These are phyloP conservation scores for Scolopax rusticola DNA, from an alignment of 2,797 vertebrate species.

Conservation along the genomic window DNA sequence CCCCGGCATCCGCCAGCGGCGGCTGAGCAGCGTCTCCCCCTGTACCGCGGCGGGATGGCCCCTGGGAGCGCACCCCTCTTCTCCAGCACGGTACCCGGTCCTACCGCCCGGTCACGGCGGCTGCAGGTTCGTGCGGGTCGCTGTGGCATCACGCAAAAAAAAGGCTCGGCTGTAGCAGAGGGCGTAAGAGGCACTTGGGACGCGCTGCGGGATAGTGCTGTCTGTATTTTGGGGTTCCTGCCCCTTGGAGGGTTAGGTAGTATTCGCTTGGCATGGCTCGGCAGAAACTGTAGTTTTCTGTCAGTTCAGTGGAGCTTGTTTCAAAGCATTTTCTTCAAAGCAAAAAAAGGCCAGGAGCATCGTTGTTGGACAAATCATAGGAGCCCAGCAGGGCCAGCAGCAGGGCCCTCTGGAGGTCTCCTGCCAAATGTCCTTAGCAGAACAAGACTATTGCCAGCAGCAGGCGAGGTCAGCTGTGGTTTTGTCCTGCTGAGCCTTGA, in stretches of 20 bases:
- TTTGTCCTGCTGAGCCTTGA: neutral
- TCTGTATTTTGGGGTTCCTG: neutral
- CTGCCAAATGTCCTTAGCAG: neutral
- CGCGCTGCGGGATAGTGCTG: neutral
- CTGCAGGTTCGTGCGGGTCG: neutral
- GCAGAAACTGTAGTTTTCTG: neutral
- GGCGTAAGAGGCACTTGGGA: neutral
- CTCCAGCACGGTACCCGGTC: neutral
- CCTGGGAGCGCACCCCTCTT: neutral
- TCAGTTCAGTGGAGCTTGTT: neutral
- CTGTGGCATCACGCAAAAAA: neutral
- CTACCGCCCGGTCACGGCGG: rapidly evolving
- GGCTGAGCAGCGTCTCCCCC: too few species aligned
- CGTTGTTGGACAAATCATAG: too few species aligned
- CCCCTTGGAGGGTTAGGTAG: neutral
- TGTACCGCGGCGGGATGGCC: neutral
- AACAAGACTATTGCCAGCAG: neutral
- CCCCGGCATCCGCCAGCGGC: neutral
- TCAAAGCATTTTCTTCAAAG: neutral
- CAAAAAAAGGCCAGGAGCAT: neutral
- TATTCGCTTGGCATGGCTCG: neutral
- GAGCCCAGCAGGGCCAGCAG: rapidly evolving
- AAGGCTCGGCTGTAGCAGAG: too few species aligned
- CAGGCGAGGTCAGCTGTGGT: neutral
- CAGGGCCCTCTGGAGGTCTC: neutral